Evolutionary conservation across 2,113 vertebrate species (phyloP).

Genomic region (Maylandia zebra): DNA sequence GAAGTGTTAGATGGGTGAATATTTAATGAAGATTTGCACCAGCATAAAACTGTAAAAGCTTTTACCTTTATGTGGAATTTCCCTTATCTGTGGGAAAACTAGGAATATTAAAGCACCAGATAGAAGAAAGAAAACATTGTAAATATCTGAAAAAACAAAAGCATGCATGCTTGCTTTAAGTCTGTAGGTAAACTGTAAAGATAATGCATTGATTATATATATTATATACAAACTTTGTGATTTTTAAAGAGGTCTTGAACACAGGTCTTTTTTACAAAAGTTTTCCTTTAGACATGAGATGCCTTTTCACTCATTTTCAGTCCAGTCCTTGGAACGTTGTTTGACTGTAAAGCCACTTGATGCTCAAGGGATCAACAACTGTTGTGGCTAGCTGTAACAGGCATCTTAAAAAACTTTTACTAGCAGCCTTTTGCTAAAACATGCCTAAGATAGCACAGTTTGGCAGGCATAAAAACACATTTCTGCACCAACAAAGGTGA

Average conservation of each 20-base stretch:
- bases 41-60: background rate
- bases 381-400: background rate
- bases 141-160: background rate
- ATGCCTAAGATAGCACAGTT: background rate
- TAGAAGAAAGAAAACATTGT: background rate
- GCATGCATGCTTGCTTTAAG: background rate
- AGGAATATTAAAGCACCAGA: background rate
- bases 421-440: background rate
- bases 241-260: background rate
- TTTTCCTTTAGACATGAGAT: background rate
- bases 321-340: background rate
- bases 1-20: background rate
- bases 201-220: background rate
- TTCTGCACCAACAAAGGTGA: background rate
- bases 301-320: background rate
- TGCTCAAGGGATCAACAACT: background rate
- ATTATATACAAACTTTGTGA: background rate
- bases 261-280: background rate
- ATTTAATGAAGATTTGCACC: background rate
- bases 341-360: background rate
- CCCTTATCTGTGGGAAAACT: background rate
- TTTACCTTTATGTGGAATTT: background rate
- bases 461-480: background rate
- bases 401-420: background rate
- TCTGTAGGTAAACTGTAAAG: background rate